These are phyloP conservation scores for Vulpes vulpes DNA, from an alignment of 2,113 vertebrate species.

Conservation along the genomic window DNA sequence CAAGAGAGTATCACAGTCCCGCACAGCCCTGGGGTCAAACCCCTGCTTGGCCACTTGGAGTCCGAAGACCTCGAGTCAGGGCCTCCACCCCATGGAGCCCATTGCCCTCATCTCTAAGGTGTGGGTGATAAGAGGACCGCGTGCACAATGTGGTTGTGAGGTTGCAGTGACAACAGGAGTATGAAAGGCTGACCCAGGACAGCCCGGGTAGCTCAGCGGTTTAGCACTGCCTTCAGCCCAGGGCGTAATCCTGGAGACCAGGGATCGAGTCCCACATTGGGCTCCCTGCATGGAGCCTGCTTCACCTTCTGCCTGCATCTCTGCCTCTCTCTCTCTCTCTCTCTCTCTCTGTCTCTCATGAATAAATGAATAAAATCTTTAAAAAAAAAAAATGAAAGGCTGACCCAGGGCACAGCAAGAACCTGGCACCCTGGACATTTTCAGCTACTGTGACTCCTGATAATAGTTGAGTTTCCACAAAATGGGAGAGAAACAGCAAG, in stretches of 20 bases:
- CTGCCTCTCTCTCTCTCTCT: no score
- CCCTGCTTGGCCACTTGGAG: neutral
- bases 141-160: neutral
- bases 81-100: neutral
- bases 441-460: neutral
- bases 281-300: no score
- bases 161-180: neutral
- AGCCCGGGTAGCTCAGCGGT: no score
- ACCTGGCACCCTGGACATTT: neutral
- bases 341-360: no score
- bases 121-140: neutral
- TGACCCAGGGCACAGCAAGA: neutral
- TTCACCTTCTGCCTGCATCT: no score
- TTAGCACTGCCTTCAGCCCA: no score
- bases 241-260: no score
- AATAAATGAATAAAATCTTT: no score
- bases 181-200: neutral
- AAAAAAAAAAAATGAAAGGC: neutral
- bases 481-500: neutral
- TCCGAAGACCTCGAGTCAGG: neutral
- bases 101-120: neutral
- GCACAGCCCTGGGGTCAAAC: neutral
- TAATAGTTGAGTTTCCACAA: neutral
- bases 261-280: no score
- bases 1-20: neutral